These are phyloP conservation scores for Poeciliopsis occidentalis DNA, from an alignment of 2,113 vertebrate genomes.

Conservation along the genomic window DNA sequence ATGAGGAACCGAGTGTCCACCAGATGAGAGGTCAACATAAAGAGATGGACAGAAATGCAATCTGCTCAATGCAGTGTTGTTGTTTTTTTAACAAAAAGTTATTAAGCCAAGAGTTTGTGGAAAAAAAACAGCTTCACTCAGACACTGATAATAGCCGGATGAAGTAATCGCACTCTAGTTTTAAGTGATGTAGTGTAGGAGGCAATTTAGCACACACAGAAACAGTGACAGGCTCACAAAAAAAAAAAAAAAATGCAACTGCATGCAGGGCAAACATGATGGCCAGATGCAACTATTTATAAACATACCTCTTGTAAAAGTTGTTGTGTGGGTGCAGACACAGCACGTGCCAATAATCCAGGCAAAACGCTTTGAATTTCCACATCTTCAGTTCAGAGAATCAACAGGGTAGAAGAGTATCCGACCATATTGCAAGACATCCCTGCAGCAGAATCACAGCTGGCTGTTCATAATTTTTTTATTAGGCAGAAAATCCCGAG, in stretches of 20 bases:
- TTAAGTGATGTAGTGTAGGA: constrained; percentile 1
- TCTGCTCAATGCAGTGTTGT: constrained; percentile 1
- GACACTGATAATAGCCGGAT: background rate
- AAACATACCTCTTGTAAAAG: constrained; percentile 92
- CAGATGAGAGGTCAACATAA: constrained; percentile 62
- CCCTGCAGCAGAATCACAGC: constrained; percentile 32
- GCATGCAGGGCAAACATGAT: background rate
- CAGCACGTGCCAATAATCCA: constrained; percentile 98
- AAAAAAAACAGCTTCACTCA: constrained; percentile 22
- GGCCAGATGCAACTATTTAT: background rate
- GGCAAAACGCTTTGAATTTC: constrained; percentile 95
- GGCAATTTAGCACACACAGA: constrained; percentile 11
- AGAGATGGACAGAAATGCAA: constrained; percentile 36
- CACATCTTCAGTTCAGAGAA: constrained; percentile 81
- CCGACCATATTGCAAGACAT: constrained; percentile 34
- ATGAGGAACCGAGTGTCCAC: constrained; percentile 39
- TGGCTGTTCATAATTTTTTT: constrained; percentile 34
- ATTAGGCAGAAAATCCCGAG: constrained; percentile 34
- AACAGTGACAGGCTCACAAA: constrained; percentile 2
- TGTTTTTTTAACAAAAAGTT: constrained; percentile 26
- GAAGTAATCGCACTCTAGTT: background rate
- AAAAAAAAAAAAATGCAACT: background rate
- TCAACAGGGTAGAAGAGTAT: constrained; percentile 44
- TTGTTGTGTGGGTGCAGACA: constrained; percentile 93
- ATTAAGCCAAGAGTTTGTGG: constrained; percentile 31